Percentiles rank a stretch among this genome's conserved stretches.
Conservation (phyloP, 2,113 vertebrate genomes). For the Echinops telfairi region DNA sequence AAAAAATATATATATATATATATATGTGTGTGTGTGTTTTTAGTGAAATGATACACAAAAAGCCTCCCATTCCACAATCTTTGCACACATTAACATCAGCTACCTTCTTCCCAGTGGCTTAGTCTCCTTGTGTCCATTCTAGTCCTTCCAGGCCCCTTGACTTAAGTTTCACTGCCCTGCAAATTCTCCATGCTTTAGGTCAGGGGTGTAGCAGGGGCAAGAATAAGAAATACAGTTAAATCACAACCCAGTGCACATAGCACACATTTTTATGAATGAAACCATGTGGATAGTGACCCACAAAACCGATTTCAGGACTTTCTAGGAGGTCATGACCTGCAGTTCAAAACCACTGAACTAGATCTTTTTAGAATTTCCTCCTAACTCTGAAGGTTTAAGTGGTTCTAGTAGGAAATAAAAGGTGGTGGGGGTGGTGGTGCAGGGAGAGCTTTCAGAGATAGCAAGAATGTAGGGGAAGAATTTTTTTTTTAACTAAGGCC, state of each 20-base stretch:
- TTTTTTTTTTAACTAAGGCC: neutral
- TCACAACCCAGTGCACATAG: neutral
- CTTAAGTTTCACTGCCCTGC: no score
- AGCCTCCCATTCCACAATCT: no score
- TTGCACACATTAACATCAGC: no score
- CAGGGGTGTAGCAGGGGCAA: neutral
- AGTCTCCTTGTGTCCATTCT: no score
- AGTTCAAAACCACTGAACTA: neutral
- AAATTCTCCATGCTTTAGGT: no score
- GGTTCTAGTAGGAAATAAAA: neutral
- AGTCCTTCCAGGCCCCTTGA: no score
- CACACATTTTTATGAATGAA: neutral
- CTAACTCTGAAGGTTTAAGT: conserved; percentile 7
- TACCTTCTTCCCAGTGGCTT: no score
- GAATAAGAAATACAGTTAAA: conserved; percentile 14
- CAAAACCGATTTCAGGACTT: no score
- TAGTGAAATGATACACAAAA: no score
- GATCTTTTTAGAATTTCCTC: neutral
- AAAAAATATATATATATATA: no score
- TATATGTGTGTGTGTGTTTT: no score
- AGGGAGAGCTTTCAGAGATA: neutral
- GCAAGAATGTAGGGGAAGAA: neutral
- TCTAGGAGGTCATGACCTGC: neutral
- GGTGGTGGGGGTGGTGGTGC: neutral
- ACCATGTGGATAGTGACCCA: no score